Evolutionary conservation across 35 echinoderm and acorn worm genomes (phyloP).

Genomic region (Ophioderma brevispina): DNA sequence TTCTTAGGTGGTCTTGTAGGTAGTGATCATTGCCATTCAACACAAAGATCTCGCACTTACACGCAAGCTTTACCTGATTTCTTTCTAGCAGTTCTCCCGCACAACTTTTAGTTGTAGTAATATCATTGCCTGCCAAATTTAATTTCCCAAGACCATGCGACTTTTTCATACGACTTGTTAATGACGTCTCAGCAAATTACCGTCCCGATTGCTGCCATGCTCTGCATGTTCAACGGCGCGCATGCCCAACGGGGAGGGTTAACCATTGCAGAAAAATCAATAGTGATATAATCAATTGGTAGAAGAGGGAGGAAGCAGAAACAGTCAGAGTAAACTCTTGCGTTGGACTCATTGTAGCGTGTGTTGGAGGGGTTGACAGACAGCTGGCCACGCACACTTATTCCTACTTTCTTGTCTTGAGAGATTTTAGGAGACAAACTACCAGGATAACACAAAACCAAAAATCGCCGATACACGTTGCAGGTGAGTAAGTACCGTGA

Average conservation of each 20-base stretch:
- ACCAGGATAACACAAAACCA: too few relatives aligned
- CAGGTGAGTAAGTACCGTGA: too few relatives aligned
- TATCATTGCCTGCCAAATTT: not conserved
- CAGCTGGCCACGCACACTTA: not conserved
- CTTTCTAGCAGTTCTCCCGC: too few relatives aligned
- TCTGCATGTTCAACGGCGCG: not conserved
- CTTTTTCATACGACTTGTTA: not conserved
- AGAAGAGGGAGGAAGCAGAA: not conserved
- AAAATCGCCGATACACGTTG: too few relatives aligned
- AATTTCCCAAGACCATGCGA: slow-evolving; percentile 1
- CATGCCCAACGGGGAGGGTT: not conserved
- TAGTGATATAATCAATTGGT: slow-evolving; percentile 14
- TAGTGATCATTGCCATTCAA: too few relatives aligned
- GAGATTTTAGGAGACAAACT: not conserved
- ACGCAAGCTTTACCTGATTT: too few relatives aligned
- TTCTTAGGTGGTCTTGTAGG: too few relatives aligned
- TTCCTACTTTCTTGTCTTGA: not conserved
- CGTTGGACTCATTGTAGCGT: not conserved
- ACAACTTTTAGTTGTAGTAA: too few relatives aligned
- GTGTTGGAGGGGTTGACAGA: not conserved
- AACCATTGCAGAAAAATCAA: slow-evolving; percentile 7
- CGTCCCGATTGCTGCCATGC: not conserved
- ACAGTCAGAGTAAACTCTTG: not conserved
- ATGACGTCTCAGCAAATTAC: not conserved
- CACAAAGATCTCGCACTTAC: too few relatives aligned